Evolutionary conservation across 2,797 vertebrate genomes (phyloP), one percentile per base, ranked within the genome.

Genomic region (Chelidonichthys spinosus): DNA sequence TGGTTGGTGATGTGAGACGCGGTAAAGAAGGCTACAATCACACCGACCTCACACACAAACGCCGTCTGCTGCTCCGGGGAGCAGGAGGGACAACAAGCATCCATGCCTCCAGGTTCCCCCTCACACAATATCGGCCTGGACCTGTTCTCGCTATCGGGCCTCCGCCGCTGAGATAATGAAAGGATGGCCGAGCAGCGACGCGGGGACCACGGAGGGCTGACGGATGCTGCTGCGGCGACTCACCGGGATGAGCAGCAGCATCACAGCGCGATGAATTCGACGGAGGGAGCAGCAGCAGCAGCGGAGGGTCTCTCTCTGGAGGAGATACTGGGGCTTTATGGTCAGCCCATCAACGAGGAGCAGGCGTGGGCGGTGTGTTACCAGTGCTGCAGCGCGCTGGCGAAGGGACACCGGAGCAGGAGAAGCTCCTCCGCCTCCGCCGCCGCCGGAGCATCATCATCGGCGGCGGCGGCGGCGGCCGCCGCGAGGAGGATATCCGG

Each of bases 331-430:
- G 84, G 80, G 78, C 95, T 98, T 2, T 99, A 99, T 81, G 95
- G 91, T 81, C 97, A 98, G 93, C 98, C 97, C 92, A 97, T 99
- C 91, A 98, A 98, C 68, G 98, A 99, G 91, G 97, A 99, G 93
- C 98, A 99, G 94, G 98, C 98, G 59, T 99, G 98, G 98, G 98
- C 97, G 72, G 97, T 99, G 69, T 99, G 97, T 72, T 98, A 95
- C 90, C 97, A 99, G 89, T 95, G 96, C 95, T 97, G 97, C 91
- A 88, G 91, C 44, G 92, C 91, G 15, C 91, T 97, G 89, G 84
- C 87, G 36, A 81, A 52, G 73, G 83, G 50, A 40, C 82, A 83
- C 36, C 75, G 83, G 69, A 52, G 85, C 49, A 64, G 85, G 32
- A 82, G 90, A 40, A 72, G 84, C 78, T 74, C 78, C 54, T 60